Evolutionary conservation across 92 coral and sea anemone genomes (phyloP).

Genomic region (Virgularia gustaviana): DNA sequence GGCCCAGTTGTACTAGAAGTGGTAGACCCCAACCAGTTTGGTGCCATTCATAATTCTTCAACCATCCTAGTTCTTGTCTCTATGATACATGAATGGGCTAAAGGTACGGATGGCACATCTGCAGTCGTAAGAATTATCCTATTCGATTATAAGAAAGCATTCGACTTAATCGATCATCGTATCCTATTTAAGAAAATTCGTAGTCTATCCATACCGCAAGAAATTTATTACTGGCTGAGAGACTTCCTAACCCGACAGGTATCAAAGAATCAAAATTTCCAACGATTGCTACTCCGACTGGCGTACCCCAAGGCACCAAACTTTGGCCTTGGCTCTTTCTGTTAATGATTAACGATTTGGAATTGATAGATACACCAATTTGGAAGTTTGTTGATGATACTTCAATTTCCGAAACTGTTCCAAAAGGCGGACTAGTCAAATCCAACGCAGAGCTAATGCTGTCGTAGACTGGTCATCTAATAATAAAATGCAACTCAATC

Average conservation of each 20-base stretch:
- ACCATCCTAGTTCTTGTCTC: not conserved
- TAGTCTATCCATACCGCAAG: not conserved
- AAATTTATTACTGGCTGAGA: not conserved
- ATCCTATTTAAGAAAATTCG: not conserved
- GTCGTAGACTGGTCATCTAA: not conserved
- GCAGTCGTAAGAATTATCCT: not conserved
- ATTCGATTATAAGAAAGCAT: no score
- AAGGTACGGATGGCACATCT: not conserved
- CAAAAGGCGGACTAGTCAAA: not conserved
- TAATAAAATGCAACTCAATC: not conserved
- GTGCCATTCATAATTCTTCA: not conserved
- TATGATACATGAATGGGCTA: not conserved
- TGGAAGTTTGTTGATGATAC: not conserved
- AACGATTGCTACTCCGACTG: not conserved
- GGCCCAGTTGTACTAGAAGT: not conserved
- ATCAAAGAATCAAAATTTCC: not conserved
- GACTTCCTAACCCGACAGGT: constrained; percentile 1
- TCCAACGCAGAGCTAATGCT: not conserved
- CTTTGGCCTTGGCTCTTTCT: not conserved
- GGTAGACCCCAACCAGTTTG: not conserved
- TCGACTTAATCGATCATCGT: not conserved
- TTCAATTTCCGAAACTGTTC: not conserved
- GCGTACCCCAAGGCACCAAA: not conserved
- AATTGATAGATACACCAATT: not conserved
- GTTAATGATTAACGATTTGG: not conserved